Conservation (phyloP, 2,888 invertebrate genomes). For the Troides oblongomaculatus region DNA sequence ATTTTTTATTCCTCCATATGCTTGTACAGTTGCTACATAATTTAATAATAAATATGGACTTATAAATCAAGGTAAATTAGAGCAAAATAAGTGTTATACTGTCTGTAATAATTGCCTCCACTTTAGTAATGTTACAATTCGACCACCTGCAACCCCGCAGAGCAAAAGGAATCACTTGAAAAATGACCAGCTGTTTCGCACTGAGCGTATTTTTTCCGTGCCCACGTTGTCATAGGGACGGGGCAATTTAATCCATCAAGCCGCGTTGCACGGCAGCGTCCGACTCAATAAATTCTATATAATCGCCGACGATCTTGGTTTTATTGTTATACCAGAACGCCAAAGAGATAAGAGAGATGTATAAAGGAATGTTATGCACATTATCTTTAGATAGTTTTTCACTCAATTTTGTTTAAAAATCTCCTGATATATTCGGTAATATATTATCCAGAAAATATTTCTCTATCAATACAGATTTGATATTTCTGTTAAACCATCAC, state of each 20-base stretch:
- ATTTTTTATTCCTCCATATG: too few species aligned
- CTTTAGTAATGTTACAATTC: constrained; percentile 44
- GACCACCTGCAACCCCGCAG: constrained; percentile 62
- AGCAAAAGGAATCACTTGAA: constrained; percentile 79
- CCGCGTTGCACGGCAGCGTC: constrained; percentile 61
- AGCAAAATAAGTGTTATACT: neutral
- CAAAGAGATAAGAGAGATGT: constrained; percentile 55
- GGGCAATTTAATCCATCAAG: constrained; percentile 81
- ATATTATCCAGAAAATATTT: too few species aligned
- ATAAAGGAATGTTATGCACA: constrained; percentile 14
- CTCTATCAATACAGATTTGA: too few species aligned
- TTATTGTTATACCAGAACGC: constrained; percentile 64
- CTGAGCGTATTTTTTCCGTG: constrained; percentile 77
- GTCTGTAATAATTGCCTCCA: constrained; percentile 4
- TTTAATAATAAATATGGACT: too few species aligned
- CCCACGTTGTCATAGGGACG: constrained; percentile 79
- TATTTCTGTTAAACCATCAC: too few species aligned
- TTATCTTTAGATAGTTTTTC: neutral
- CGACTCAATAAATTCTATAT: constrained; percentile 76
- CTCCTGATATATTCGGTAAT: too few species aligned
- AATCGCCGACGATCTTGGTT: constrained; percentile 72
- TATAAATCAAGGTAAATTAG: neutral
- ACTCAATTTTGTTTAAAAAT: neutral
- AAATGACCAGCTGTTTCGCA: constrained; percentile 77
- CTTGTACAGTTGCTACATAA: too few species aligned